These are phyloP conservation scores for Lobophora halterata DNA, from an alignment of 2,888 invertebrate species.

Conservation along the genomic window DNA sequence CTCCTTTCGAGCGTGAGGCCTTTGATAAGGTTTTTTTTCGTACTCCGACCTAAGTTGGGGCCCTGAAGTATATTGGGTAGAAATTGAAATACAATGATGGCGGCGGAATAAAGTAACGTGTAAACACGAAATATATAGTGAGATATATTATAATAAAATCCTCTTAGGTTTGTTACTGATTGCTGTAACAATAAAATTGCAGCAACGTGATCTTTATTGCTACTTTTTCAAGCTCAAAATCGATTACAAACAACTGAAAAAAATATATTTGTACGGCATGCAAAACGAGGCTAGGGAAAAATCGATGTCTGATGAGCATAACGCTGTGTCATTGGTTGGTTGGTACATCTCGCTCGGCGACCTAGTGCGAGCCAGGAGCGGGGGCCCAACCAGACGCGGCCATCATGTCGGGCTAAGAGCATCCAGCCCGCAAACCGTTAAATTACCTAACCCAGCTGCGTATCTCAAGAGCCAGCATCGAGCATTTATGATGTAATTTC, in stretches of 20 bases:
- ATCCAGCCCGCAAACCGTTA: constrained; percentile 18
- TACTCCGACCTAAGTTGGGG: constrained; percentile 19
- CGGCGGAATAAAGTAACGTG: too few species aligned
- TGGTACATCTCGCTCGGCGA: constrained; percentile 20
- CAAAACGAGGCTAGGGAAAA: constrained; percentile 23
- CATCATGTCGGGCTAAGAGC: background rate
- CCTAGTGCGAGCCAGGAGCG: constrained; percentile 11
- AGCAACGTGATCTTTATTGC: too few species aligned
- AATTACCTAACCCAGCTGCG: constrained; percentile 19
- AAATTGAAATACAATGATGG: constrained; percentile 17
- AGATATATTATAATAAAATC: too few species aligned
- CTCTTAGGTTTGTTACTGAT: too few species aligned
- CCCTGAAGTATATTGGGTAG: constrained; percentile 20
- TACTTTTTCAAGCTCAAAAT: constrained; percentile 9
- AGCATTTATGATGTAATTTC: constrained; percentile 21
- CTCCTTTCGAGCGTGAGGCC: constrained; percentile 29
- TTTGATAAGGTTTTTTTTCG: constrained; percentile 30
- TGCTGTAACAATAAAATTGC: too few species aligned
- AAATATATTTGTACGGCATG: constrained; percentile 19
- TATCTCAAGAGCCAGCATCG: constrained; percentile 10
- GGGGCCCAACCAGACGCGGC: constrained; percentile 13
- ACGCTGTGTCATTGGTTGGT: constrained; percentile 29
- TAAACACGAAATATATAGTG: too few species aligned
- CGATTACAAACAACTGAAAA: constrained; percentile 5
- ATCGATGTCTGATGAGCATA: constrained; percentile 30